Evolutionary conservation across 2,888 invertebrate genomes (phyloP), one percentile per base, ranked within the genome.

Genomic region (Timema cristinae): DNA sequence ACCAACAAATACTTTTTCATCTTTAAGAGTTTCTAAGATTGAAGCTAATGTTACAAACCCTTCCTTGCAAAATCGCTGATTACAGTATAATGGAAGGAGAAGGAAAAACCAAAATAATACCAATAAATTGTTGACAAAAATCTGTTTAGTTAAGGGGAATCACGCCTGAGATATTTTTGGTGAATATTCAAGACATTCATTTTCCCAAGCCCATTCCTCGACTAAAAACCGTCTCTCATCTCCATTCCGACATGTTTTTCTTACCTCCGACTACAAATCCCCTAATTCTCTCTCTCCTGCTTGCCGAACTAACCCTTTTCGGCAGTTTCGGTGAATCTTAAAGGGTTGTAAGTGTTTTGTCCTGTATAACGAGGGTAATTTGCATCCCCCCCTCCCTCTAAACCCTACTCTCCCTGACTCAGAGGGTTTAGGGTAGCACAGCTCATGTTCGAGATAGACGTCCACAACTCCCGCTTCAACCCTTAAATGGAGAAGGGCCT

Each of bases 281-380:
- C 16, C 48, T 63, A 6, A 10, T 48, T n/a, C 63, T 47, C 47
- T 13, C 16, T 11, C 47, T 7, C 47, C 63, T n/a, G 16, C 13
- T 8, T 4, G 7, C 47, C 63, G 5, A 47, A 32, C 63, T 7
- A 63, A 63, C 63, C 63, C 63, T 63, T 32, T 63, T 63, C 63
- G 63, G 13, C 63, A 63, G 63, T 63, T 63, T 63, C 47, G 47
- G 32, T 32, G 63, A 48, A 63, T 63, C 63, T 63, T 63, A 63
- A 63, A 63, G 63, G 63, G 32, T 63, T 63, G 63, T 48, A 63
- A 63, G 63, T 63, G 63, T 63, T 63, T 63, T 63, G 63, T 63
- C 63, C 47, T 63, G 48, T 63, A 63, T 63, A 63, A 63, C 63
- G 63, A 63, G 47, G 63, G 63, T 63, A 63, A 63, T 63, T 63